Evolutionary conservation across 2,113 vertebrate species (phyloP).

Genomic region (Cynoglossus semilaevis): DNA sequence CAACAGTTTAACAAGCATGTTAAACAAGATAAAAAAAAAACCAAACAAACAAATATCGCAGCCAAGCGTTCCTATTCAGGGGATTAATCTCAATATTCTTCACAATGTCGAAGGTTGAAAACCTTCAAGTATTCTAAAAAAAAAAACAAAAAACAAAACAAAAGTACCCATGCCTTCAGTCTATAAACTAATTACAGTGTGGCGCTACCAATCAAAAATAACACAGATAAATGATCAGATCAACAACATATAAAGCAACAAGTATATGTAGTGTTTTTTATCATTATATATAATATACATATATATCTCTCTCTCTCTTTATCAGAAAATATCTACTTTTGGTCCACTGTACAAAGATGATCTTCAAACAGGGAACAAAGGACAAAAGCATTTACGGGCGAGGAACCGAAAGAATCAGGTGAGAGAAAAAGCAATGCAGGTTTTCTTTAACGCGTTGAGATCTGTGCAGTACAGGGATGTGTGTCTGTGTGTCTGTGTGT

Average conservation of each 20-base stretch:
- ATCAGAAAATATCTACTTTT: constrained; percentile 81
- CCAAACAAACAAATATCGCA: constrained; percentile 28
- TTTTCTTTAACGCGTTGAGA: constrained; percentile 57
- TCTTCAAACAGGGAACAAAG: constrained; percentile 62
- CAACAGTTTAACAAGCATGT: constrained; percentile 39
- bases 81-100: constrained; percentile 69
- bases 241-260: constrained; percentile 64
- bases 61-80: constrained; percentile 54
- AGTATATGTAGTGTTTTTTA: constrained; percentile 61
- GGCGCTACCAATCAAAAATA: constrained; percentile 65
- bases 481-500: constrained; percentile 37
- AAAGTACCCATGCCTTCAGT: constrained; percentile 68
- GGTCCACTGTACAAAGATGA: constrained; percentile 76
- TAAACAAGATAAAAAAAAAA: constrained; percentile 27
- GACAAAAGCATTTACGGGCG: constrained; percentile 48
- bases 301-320: constrained; percentile 70
- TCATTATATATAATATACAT: constrained; percentile 68
- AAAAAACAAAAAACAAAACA: constrained; percentile 54
- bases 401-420: constrained; percentile 57
- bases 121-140: constrained; percentile 70
- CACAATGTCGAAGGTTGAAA: constrained; percentile 59
- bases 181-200: constrained; percentile 65
- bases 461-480: constrained; percentile 71
- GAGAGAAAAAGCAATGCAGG: constrained; percentile 59
- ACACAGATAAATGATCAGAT: constrained; percentile 59